Conservation (phyloP, 2,797 vertebrate species). For the Pygocentrus nattereri region DNA sequence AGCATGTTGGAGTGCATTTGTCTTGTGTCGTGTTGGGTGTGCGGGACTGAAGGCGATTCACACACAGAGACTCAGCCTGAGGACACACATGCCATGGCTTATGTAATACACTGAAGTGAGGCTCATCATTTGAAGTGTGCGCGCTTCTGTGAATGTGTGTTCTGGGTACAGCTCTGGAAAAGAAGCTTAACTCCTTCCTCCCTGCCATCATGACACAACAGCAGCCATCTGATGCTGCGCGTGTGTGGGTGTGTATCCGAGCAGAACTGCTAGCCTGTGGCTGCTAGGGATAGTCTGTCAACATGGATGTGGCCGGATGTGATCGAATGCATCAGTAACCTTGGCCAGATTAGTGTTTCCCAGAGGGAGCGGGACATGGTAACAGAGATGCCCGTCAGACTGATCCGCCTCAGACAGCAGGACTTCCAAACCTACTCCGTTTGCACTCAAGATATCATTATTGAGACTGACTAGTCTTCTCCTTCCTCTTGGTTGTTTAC, state of each 20-base stretch:
- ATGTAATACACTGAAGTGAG: slow-evolving; percentile 41
- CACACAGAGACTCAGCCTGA: slow-evolving; percentile 35
- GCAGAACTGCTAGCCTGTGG: slow-evolving; percentile 48
- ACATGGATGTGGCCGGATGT: background rate
- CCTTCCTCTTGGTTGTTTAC: too few species aligned
- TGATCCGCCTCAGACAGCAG: background rate
- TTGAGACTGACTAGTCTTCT: background rate
- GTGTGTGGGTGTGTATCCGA: slow-evolving; percentile 49
- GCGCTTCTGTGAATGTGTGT: slow-evolving; percentile 39
- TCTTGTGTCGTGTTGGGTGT: slow-evolving; percentile 34
- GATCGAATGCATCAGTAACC: slow-evolving; percentile 20
- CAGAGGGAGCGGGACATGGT: background rate
- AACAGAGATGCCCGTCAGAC: background rate
- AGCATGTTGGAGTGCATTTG: slow-evolving; percentile 16
- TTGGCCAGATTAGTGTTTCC: background rate
- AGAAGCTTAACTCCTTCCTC: slow-evolving; percentile 30
- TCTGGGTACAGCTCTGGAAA: slow-evolving; percentile 33
- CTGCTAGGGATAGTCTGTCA: slow-evolving; percentile 3
- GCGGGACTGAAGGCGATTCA: slow-evolving; percentile 15
- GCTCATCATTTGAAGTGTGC: slow-evolving; percentile 42
- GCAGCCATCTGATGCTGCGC: slow-evolving; percentile 31
- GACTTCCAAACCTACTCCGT: background rate
- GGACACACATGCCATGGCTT: slow-evolving; percentile 29
- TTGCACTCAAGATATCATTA: slow-evolving; percentile 4
- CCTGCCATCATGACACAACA: slow-evolving; percentile 45